Percentiles rank a stretch among this genome's conserved stretches.
phyloP scores from a whole-genome alignment of 2,113 vertebrate genomes.

The Choloepus hoffmanni region DNA sequence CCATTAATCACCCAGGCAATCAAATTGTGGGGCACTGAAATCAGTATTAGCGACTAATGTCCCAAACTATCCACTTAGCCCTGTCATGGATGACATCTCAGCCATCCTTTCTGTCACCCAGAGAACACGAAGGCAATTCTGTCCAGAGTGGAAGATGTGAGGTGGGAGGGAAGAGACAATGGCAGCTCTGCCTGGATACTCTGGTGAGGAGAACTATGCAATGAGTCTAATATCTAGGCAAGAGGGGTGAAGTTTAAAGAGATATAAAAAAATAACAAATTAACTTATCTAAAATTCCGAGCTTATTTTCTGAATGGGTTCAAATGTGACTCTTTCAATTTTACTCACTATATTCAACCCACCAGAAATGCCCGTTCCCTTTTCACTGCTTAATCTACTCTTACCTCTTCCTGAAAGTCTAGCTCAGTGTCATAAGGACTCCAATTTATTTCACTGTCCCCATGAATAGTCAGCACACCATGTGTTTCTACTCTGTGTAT shows the following conservation, averaged over 20 bases:
- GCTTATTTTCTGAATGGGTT: neutral
- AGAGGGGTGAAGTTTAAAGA: conserved; percentile 29
- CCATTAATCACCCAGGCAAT: conserved; percentile 69
- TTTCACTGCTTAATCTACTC: neutral
- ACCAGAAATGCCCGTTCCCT: neutral
- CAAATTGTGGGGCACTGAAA: conserved; percentile 49
- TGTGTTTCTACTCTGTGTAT: neutral
- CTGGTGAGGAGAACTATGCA: neutral
- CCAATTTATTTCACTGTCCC: neutral
- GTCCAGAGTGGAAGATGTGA: neutral
- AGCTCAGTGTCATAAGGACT: neutral
- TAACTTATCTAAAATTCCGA: neutral
- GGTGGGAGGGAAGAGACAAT: neutral
- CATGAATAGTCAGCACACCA: neutral
- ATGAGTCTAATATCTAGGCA: neutral
- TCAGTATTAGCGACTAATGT: conserved; percentile 51
- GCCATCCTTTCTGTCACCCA: neutral
- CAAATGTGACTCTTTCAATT: neutral
- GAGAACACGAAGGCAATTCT: neutral
- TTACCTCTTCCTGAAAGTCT: neutral
- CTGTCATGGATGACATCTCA: neutral
- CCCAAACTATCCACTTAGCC: conserved; percentile 53
- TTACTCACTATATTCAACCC: neutral
- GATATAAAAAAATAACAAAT: neutral
- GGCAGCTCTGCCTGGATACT: neutral